Base-by-base conservation (phyloP, 2,113 vertebrate genomes). In the Romanogobio albipinnatus region DNA sequence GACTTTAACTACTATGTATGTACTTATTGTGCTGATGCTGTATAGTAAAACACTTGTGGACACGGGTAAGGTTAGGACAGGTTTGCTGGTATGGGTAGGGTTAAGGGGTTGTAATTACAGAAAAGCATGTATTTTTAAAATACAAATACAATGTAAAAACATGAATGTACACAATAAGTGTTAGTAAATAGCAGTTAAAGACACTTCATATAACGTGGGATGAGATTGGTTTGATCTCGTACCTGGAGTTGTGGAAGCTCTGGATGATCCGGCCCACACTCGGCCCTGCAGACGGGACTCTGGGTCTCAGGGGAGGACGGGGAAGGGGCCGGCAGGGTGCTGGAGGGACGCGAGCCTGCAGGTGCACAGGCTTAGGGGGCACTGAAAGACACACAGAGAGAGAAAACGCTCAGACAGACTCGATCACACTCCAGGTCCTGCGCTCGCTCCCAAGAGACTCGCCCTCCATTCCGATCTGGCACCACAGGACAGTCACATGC, bases 281-380 rank as follows among this genome's bases (percentile, higher is more conserved):
- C 84, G 39, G 74, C 13, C 62, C 62, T 0, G 66, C 0, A n/a
- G 78, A 8, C 14, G 80, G 82, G 0, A 88, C 90, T 90, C 95
- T 95, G 49, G 93, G 95, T 87, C 93, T 94, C 11, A 90, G 92
- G 0, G 94, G 93, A 82, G 93, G 93, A 86, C 95, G 94, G 22
- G 92, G 95, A 81, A 96, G 88, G 79, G 95, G 95, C 64, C 95
- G 94, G 39, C 92, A 95, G 0, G 94, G 96, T 0, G 95, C 94
- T 43, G 95, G 94, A n/a, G 94, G 94, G 88, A 96, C 96, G 92
- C 95, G 95, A 56, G 95, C 94, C 74, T 95, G 94, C 88, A 97
- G 95, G 91, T 96, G 93, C 59, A 93, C 90, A 80, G 95, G 94
- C 91, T 98, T 96, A 96, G 95, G 96, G 94, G 95, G 95, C 92